Percentiles rank a stretch among this genome's conserved stretches.
These are phyloP conservation scores for Axinella damicornis DNA, from an alignment of 37 sponge, comb jelly and placozoan genomes.

Conservation along the genomic window DNA sequence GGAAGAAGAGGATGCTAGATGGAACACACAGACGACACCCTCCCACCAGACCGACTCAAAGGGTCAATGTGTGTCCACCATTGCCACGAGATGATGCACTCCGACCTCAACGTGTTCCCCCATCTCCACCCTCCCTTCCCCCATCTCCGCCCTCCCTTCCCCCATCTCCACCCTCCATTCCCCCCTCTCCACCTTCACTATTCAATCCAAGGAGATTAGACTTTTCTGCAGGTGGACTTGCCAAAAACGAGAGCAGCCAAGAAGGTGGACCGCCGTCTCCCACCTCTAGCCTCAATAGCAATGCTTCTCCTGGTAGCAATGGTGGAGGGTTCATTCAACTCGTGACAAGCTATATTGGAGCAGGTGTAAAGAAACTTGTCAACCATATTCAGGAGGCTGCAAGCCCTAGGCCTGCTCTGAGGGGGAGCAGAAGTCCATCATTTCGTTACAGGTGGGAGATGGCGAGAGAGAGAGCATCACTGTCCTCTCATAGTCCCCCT, in stretches of 20 bases:
- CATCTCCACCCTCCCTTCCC: neutral
- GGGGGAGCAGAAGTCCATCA: too few relatives aligned
- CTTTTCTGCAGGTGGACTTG: neutral
- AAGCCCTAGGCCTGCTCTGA: constrained; percentile 16
- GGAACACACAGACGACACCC: neutral
- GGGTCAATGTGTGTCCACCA: neutral
- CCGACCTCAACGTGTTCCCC: neutral
- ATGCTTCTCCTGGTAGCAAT: neutral
- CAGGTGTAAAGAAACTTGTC: constrained; percentile 33
- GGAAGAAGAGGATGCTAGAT: too few relatives aligned
- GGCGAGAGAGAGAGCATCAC: neutral
- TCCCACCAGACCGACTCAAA: neutral
- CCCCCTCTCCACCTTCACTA: neutral
- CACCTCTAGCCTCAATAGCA: too few relatives aligned
- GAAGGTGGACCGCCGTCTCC: too few relatives aligned
- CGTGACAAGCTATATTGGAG: constrained; percentile 27
- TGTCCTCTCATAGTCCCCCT: too few relatives aligned
- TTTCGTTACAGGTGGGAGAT: neutral
- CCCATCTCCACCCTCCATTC: neutral
- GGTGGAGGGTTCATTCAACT: constrained; percentile 15
- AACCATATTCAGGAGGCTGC: constrained; percentile 6
- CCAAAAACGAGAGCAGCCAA: too few relatives aligned
- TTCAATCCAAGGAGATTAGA: neutral
- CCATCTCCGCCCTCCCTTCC: neutral
- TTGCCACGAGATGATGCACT: neutral